Percentiles rank a stretch among this genome's conserved stretches.
Evolutionary conservation across 2,888 invertebrate genomes (phyloP).

Genomic region (Diplazon laetatorius): DNA sequence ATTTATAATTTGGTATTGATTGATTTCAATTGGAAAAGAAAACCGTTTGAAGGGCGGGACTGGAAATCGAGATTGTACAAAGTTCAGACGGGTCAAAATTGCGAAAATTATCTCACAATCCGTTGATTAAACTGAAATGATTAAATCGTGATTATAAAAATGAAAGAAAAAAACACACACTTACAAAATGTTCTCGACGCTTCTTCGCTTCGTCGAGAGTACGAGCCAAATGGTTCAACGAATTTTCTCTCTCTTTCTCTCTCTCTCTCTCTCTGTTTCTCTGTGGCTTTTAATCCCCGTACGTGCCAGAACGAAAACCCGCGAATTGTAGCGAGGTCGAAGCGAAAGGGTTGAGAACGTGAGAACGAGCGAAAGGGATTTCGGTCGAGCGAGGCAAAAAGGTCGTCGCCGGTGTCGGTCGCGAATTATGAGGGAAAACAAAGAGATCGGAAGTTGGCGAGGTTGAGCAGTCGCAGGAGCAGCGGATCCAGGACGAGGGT

Average conservation of each 20-base stretch:
- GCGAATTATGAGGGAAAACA: slow-evolving; percentile 77
- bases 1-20: too few relatives aligned
- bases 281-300: slow-evolving; percentile 45
- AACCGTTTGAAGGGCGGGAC: too few relatives aligned
- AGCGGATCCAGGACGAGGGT: neutral
- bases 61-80: too few relatives aligned
- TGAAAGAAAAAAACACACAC: slow-evolving; percentile 15
- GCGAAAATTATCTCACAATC: too few relatives aligned
- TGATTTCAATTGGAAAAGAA: too few relatives aligned
- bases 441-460: slow-evolving; percentile 75
- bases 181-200: slow-evolving; percentile 15
- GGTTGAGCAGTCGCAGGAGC: slow-evolving; percentile 30
- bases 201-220: too few relatives aligned
- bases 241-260: too few relatives aligned
- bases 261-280: too few relatives aligned
- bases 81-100: too few relatives aligned
- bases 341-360: slow-evolving; percentile 46
- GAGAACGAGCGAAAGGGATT: slow-evolving; percentile 43
- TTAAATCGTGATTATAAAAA: too few relatives aligned
- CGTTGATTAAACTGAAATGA: too few relatives aligned
- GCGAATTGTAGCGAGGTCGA: slow-evolving; percentile 16
- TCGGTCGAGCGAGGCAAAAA: slow-evolving; percentile 66
- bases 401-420: slow-evolving; percentile 63
- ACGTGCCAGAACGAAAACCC: slow-evolving; percentile 58
- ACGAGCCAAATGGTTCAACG: too few relatives aligned